phyloP scores from a whole-genome alignment of 2,113 vertebrate species.

The Gymnorhina tibicen region DNA sequence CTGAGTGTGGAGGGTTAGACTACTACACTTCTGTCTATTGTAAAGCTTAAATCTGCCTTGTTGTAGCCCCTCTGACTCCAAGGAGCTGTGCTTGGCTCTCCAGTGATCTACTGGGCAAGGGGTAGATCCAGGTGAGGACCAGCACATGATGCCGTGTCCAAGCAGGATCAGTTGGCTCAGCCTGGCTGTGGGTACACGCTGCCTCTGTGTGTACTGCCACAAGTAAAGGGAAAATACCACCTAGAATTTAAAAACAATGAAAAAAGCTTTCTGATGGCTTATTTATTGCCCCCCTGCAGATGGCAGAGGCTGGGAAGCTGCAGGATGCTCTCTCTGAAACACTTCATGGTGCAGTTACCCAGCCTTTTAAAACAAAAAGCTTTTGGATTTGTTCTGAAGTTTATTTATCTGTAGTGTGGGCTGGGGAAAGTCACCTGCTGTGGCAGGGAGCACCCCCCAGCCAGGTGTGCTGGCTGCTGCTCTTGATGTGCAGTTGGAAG shows the following conservation, averaged over 20 bases:
- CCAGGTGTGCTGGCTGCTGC: not conserved
- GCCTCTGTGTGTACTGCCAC: not conserved
- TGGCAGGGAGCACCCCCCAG: not conserved
- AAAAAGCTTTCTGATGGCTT: not conserved
- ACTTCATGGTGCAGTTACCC: not conserved
- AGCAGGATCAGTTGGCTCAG: not conserved
- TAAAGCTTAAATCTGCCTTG: not conserved
- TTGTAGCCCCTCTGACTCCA: not conserved
- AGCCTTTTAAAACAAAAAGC: not conserved
- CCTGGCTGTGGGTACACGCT: not conserved
- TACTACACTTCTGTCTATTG: not conserved
- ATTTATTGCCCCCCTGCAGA: not conserved
- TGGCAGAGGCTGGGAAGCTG: not conserved
- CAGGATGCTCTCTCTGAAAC: not conserved
- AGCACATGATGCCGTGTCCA: fast-evolving
- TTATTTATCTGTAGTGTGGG: not conserved
- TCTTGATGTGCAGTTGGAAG: not conserved
- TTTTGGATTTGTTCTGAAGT: not conserved
- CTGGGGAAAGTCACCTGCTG: not conserved
- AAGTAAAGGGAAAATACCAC: not conserved
- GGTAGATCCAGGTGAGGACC: not conserved
- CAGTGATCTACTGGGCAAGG: not conserved
- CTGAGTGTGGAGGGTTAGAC: not conserved
- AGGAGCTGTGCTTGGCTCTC: not conserved
- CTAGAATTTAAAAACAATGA: not conserved